A percentile compares a stretch with the other conserved stretches of the same genome.
Evolutionary conservation across 2,797 vertebrate species (phyloP).

Genomic region (Vireo griseus): DNA sequence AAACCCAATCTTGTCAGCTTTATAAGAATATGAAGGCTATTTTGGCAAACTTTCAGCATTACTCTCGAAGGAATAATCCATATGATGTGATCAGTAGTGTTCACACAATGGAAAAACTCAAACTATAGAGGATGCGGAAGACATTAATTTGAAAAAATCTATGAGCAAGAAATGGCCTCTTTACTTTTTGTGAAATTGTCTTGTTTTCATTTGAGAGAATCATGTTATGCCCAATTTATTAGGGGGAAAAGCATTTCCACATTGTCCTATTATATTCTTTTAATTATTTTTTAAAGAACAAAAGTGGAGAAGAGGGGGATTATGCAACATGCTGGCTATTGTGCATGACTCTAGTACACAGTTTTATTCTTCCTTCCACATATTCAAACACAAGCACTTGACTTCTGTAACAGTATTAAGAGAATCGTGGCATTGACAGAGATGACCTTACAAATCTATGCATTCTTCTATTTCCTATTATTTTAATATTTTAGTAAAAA

Average conservation of each 20-base stretch:
- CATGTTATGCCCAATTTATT: background rate
- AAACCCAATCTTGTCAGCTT: background rate
- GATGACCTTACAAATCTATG: background rate
- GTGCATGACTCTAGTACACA: background rate
- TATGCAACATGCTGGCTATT: background rate
- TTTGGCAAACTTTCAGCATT: background rate
- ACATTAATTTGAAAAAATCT: conserved; percentile 23
- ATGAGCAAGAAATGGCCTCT: background rate
- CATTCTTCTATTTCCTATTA: background rate
- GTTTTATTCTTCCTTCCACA: background rate
- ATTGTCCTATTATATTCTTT: background rate
- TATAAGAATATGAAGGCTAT: background rate
- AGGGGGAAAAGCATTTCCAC: background rate
- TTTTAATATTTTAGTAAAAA: background rate
- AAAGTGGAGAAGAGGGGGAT: background rate
- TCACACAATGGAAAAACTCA: background rate
- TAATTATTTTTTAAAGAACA: background rate
- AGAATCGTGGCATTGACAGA: background rate
- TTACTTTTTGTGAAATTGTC: background rate
- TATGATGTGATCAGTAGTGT: background rate
- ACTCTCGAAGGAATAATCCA: background rate
- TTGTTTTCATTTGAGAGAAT: conserved; percentile 30
- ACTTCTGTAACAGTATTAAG: background rate
- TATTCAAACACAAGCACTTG: background rate
- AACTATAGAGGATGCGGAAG: background rate